Base-by-base conservation (phyloP, 2,888 invertebrate species). In the Parascotia fuliginaria region DNA sequence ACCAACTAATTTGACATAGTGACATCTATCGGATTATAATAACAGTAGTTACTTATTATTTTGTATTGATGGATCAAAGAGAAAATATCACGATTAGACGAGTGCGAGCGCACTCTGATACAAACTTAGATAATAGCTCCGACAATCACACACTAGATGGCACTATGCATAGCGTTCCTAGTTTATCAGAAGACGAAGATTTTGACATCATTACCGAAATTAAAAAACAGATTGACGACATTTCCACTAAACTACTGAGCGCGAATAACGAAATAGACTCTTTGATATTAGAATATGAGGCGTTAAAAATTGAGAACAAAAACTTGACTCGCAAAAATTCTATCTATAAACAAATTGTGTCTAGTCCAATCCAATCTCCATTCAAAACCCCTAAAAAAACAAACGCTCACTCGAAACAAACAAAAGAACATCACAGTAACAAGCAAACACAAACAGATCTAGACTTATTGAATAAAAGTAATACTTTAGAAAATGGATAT, bases 61-160 rank as follows among this genome's bases (percentile, higher is more conserved):
- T 22, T 37, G 37, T 12, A 27, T 3, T 9, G 27, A 38, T 38
- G 38, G 38, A 38, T 12, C 38, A 38, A 24, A 13, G 13, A 24
- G 38, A 38, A 27, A 38, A 38, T 14, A 16, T 38, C 9, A 38
- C 27, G 9, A 27, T 38, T 1, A 38, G 38, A 27, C 38, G 38
- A 27, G 28, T n/a, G 39, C 39, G 39, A 15, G 15, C 39, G 39
- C 39, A 29, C 11, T 39, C 39, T 6, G 14, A 29, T 39, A 29
- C 15, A 11, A 39, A 39, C 29, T 1, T 15, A 15, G 29, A 39
- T 15, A 29, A 39, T 1, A 39, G 39, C 29, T 39, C 15, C 28
- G 15, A 29, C n/a, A 28, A 39, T 39, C 9, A 29, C 29, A 29
- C 39, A 39, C 39, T 39, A 39, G 39, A 29, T 39, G 39, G 28